Percentiles rank a stretch among this genome's conserved stretches.
Conservation (phyloP, 2,888 invertebrate species). For the Tenthredo distinguenda region DNA sequence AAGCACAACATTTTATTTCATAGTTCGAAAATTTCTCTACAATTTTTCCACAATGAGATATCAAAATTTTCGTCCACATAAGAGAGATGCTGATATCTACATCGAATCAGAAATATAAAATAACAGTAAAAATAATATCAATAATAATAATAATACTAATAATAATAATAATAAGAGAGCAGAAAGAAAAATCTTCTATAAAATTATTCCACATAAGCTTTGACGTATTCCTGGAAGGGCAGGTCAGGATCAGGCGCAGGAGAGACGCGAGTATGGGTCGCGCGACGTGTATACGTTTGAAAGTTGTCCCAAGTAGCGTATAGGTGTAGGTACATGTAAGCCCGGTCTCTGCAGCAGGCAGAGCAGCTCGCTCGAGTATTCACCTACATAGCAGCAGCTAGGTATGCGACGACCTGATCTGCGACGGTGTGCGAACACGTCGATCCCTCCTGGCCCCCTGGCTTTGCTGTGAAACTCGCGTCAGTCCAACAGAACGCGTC, state of each 20-base stretch:
- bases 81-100: too few relatives aligned
- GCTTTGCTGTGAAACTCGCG: slow-evolving; percentile 48
- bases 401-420: slow-evolving; percentile 36
- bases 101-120: background rate
- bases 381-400: slow-evolving; percentile 21
- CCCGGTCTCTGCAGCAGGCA: slow-evolving; percentile 7
- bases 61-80: background rate
- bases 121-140: too few relatives aligned
- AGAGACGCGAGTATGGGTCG: background rate
- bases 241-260: slow-evolving; percentile 41
- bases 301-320: background rate
- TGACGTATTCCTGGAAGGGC: background rate
- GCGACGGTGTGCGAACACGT: slow-evolving; percentile 48
- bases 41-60: background rate
- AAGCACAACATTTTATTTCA: background rate
- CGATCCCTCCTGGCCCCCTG: slow-evolving; percentile 47
- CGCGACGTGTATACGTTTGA: background rate
- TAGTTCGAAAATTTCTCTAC: background rate
- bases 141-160: background rate
- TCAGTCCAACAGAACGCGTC: slow-evolving; percentile 73
- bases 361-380: background rate
- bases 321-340: background rate
- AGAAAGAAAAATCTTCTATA: background rate
- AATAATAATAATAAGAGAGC: background rate
- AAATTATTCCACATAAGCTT: background rate